Evolutionary conservation across 1,140 invertebrate species (phyloP).

Genomic region (Drusus annulatus): DNA sequence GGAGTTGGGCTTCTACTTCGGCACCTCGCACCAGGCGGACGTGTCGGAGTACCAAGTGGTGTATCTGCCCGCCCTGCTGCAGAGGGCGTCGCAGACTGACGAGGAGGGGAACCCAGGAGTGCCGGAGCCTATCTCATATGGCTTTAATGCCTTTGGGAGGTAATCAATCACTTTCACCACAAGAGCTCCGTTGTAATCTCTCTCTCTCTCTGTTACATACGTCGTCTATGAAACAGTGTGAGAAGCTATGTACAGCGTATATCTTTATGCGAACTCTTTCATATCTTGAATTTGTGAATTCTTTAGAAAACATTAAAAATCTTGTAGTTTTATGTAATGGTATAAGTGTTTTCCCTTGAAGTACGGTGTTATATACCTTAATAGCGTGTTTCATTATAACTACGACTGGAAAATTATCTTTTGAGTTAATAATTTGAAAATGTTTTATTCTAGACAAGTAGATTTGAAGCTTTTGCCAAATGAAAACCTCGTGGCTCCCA

Average conservation of each 20-base stretch:
- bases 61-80: slow-evolving; percentile 66
- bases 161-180: slow-evolving; percentile 45
- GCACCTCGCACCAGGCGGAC: slow-evolving; percentile 41
- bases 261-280: too few relatives aligned
- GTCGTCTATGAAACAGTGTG: too few relatives aligned
- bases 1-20: slow-evolving; percentile 55
- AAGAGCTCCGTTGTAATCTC: too few relatives aligned
- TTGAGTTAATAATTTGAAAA: slow-evolving; percentile 9
- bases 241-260: too few relatives aligned
- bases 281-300: too few relatives aligned
- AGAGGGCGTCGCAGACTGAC: slow-evolving; percentile 64
- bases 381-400: too few relatives aligned
- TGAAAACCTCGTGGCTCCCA: slow-evolving; percentile 65
- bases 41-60: slow-evolving; percentile 66
- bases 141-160: slow-evolving; percentile 70
- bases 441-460: slow-evolving; percentile 63
- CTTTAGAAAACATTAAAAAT: too few relatives aligned
- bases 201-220: too few relatives aligned
- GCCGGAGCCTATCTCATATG: slow-evolving; percentile 66
- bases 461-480: slow-evolving; percentile 67
- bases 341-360: too few relatives aligned
- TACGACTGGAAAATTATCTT: too few relatives aligned
- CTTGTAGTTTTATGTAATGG: too few relatives aligned
- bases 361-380: too few relatives aligned
- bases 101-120: slow-evolving; percentile 56